Conservation (phyloP, 2,797 vertebrate species). For the Artibeus lituratus region DNA sequence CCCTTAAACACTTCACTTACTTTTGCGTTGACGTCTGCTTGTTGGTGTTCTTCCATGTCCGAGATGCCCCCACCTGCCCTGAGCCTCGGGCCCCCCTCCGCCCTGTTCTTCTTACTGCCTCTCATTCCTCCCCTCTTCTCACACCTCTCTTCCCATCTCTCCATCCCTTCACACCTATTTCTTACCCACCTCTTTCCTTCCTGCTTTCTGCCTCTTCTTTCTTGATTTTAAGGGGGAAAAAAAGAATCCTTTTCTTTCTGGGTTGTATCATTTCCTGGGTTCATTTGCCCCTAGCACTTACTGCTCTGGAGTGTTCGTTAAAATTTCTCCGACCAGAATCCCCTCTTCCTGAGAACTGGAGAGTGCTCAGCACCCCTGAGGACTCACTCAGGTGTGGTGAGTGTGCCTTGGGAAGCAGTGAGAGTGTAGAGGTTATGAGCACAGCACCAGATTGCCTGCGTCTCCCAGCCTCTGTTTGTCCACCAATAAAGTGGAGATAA, state of each 20-base stretch:
- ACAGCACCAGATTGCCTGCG: neutral
- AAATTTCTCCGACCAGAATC: neutral
- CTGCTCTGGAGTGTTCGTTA: neutral
- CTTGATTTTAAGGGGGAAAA: neutral
- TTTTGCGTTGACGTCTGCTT: neutral
- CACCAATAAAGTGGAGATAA: neutral
- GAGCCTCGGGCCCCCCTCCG: too few species aligned
- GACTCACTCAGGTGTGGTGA: neutral
- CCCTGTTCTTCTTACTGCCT: neutral
- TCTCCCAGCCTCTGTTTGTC: neutral
- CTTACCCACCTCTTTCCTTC: neutral
- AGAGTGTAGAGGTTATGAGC: neutral
- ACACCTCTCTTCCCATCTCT: neutral
- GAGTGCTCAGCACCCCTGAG: neutral
- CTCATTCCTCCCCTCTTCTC: neutral
- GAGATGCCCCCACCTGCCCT: neutral
- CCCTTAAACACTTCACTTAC: neutral
- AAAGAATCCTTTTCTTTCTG: neutral
- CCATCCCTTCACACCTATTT: neutral
- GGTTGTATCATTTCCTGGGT: neutral
- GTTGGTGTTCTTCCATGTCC: neutral
- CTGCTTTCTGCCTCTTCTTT: neutral
- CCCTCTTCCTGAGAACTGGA: neutral
- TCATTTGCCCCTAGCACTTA: neutral
- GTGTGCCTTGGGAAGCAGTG: too few species aligned